Evolutionary conservation across 2,797 vertebrate genomes (phyloP).

Genomic region (Dallia pectoralis): DNA sequence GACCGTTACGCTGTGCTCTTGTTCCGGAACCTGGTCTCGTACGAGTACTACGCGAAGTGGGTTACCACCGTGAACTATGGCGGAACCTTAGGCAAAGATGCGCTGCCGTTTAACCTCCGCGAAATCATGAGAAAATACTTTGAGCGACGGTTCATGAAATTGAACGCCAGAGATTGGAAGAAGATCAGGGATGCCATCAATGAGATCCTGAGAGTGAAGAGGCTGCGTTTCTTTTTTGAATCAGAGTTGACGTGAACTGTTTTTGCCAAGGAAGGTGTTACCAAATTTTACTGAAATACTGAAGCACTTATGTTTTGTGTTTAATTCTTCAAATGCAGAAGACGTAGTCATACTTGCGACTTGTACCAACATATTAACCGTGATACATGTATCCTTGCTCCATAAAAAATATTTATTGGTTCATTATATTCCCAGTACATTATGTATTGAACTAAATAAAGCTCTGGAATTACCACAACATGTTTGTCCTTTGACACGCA

Average conservation of each 20-base stretch:
- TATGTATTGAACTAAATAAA: slow-evolving; percentile 4
- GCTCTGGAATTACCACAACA: neutral
- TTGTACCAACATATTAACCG: neutral
- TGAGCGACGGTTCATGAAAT: slow-evolving; percentile 61
- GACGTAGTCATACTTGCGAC: neutral
- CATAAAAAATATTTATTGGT: neutral
- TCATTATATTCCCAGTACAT: slow-evolving; percentile 1
- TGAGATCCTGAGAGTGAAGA: slow-evolving; percentile 68
- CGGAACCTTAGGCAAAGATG: slow-evolving; percentile 66
- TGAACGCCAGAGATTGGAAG: slow-evolving; percentile 62
- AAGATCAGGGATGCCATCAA: slow-evolving; percentile 70
- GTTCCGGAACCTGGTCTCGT: slow-evolving; percentile 70
- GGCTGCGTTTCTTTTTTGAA: slow-evolving; percentile 62
- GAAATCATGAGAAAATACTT: slow-evolving; percentile 62
- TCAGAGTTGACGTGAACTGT: neutral
- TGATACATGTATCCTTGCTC: neutral
- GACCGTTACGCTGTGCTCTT: slow-evolving; percentile 70
- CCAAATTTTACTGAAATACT: neutral
- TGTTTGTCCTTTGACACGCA: neutral
- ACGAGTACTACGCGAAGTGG: slow-evolving; percentile 66
- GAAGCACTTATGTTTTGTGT: neutral
- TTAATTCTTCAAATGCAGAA: neutral
- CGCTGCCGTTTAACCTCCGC: slow-evolving; percentile 65
- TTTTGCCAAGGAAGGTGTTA: neutral
- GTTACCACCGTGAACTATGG: slow-evolving; percentile 69